Evolutionary conservation across 2,797 vertebrate species (phyloP), one percentile per base, ranked within the genome.

Genomic region (Takifugu ocellatus): DNA sequence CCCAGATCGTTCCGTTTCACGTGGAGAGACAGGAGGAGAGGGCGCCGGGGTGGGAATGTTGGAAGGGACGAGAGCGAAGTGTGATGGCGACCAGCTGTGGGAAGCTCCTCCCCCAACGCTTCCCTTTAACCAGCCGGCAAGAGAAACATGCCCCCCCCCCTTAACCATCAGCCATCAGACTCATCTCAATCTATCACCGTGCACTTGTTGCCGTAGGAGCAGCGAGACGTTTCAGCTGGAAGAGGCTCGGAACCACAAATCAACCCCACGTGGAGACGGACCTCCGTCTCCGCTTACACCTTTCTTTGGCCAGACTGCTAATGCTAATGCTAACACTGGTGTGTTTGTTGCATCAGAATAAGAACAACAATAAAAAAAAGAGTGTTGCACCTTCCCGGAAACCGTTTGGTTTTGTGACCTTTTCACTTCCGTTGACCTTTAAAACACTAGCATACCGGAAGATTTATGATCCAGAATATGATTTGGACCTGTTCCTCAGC

Each of bases 11-110:
- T 60, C 27, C 44, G 24, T 11, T 54, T 49, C 24, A 67, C 51
- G 54, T 16, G 26, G 31, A 67, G 61, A 78, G 31, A 72, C 29
- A 24, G 4, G 21, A 53, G 26, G 51, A 71, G 25, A 59, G 31
- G 25, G 54, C 31, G 7, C 52, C 36, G 29, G 3, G 55, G 45
- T 54, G 43, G 16, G 39, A 54, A 52, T 55, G 49, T 1, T 5
- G 39, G 27, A 53, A 26, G 50, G 17, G 55, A 51, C 15, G 1
- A 16, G 45, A 61, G 36, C 11, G 25, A 25, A 54, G 57, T 49
- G 58, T 59, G 61, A 80, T 78, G 74, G 44, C 17, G 9, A 25
- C 72, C 82, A 86, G 75, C 79, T 84, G 85, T 61, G 45, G 42
- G 70, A 70, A 36, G 48, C 42, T 33, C 49, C 8, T 70, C 61